Base-by-base conservation (phyloP, 2,113 vertebrate genomes). In the Rhadina sibilatrix region DNA sequence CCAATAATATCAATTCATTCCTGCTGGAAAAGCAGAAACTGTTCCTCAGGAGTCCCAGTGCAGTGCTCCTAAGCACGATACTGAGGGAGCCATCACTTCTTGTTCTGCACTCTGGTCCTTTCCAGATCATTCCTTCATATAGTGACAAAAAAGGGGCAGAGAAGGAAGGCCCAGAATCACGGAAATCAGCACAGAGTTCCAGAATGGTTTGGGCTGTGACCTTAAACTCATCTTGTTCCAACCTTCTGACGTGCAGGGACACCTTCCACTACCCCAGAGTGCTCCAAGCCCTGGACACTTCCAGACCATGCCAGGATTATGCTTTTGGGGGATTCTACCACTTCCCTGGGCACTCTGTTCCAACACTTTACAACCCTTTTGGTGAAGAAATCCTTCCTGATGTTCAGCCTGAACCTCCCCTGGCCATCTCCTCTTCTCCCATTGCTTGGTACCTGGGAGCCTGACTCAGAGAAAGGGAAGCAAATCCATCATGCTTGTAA, bases 11-110 rank as follows among this genome's bases (percentile, higher is more conserved):
- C 15, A 66, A 46, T 9, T 53, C 5, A n/a, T 69, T 60, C 31
- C 37, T 54, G 24, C 4, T 47, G 59, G 52, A 70, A 95, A 82
- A 71, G 47, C 3, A 2, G 12, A 35, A 40, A 31, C n/a, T 53
- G 38, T 8, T 7, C 8, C 9, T 38, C 3, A 1, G 59, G 7
- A 50, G 25, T 11, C 4, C 42, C 23, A 12, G 37, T 0, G 3
- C 23, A 30, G 33, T 0, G 1, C 27, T 54, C 12, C 5, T 25
- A 8, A 11, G 49, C 30, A 87, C 30, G 37, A n/a, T 31, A 15
- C 35, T 27, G 13, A 16, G 31, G 38, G 71, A 83, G 42, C 47
- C 30, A 61, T 15, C 20, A 20, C 37, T 18, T 4, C 59, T 19
- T 27, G 7, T n/a, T 75, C 56, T 63, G 60, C 40, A 15, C 37